Evolutionary conservation across 2,888 invertebrate genomes (phyloP), one percentile per base, ranked within the genome.

Genomic region (Teleiodes luculella): DNA sequence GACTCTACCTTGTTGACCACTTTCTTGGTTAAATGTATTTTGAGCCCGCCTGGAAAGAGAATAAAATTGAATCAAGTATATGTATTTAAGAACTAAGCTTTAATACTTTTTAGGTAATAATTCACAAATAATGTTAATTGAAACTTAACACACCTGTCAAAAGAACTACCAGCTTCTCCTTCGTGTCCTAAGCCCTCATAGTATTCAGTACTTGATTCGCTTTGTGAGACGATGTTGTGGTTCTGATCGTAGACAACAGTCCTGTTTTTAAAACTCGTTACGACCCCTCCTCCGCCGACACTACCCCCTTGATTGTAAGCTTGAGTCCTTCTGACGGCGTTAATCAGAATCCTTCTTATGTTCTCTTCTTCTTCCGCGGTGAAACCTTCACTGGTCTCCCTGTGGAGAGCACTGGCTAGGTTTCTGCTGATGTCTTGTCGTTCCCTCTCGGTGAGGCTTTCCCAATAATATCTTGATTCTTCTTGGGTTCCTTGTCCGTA

Each of bases 121-220:
- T n/a, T n/a, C n/a, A n/a, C n/a, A n/a, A n/a, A n/a, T n/a, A n/a
- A 33, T 33, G 10, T 8, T 6, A n/a, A 11, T 2, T 18, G 5
- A 16, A 41, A 41, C 11, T 20, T 20, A 18, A 79, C 83, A 81
- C 72, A 90, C 90, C 68, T 71, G 63, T 84, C 81, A 56, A 85
- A 89, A 18, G 86, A 85, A 64, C 87, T 86, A 37, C 86, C 87
- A 61, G 76, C 72, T 72, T 88, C 86, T 2, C 88, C 90, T 63
- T 88, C 87, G 24, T 80, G 86, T 16, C 86, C 89, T 54, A 88
- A 67, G 10, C 13, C 14, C 8, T 74, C 75, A 33, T 78, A 81
- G 58, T 85, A 90, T 57, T 91, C 91, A 0, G 91, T 91, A 60
- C 91, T 91, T 0, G 80, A 81, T 63, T 92, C 91, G 2, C 83